These are phyloP conservation scores for Athene cunicularia DNA, from an alignment of 2,113 vertebrate species.

Conservation along the genomic window DNA sequence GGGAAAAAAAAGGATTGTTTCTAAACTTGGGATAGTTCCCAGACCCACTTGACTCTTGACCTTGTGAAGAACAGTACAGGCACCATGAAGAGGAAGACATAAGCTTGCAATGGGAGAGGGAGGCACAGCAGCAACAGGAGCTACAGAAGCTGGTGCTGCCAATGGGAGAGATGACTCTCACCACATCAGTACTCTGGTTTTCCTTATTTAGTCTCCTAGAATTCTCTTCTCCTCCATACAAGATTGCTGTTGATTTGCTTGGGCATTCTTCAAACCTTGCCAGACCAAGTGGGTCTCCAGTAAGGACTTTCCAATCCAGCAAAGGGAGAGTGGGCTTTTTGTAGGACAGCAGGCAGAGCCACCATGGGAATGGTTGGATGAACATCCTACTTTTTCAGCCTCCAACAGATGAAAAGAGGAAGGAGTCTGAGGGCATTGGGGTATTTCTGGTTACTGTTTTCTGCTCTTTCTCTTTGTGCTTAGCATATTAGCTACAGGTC, in stretches of 20 bases:
- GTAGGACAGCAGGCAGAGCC: neutral
- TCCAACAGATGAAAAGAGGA: neutral
- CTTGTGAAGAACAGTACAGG: neutral
- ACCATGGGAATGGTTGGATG: accelerated
- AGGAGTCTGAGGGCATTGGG: neutral
- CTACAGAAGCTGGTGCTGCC: neutral
- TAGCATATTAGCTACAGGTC: neutral
- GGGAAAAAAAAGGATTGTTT: neutral
- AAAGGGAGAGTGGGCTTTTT: neutral
- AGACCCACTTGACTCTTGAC: neutral
- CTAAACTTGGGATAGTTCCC: neutral
- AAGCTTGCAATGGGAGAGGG: neutral
- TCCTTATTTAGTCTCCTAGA: neutral
- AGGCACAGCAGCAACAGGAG: neutral
- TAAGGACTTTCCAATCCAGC: neutral
- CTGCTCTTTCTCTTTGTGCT: slow-evolving; percentile 9
- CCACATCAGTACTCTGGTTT: neutral
- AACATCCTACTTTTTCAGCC: neutral
- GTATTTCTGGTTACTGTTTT: slow-evolving; percentile 9
- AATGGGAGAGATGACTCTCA: neutral
- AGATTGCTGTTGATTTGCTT: neutral
- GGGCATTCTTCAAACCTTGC: neutral
- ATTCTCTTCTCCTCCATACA: neutral
- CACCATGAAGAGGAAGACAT: neutral
- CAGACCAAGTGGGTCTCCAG: neutral